Conservation (phyloP, 2,113 vertebrate genomes). For the Lamprotornis superbus region DNA sequence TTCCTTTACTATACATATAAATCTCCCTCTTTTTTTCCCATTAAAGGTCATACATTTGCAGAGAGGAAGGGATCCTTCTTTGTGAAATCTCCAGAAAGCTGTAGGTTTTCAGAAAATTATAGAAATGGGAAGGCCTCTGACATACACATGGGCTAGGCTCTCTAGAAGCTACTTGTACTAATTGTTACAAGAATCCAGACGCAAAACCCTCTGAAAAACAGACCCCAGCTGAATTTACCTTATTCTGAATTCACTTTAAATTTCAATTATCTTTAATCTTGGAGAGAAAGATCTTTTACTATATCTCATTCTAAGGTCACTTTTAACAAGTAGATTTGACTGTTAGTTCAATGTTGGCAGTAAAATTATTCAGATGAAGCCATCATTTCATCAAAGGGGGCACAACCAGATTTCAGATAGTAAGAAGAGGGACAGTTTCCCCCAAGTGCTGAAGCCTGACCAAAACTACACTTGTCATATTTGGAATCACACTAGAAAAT, state of each 20-base stretch:
- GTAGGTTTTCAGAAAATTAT: not conserved
- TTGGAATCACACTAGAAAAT: not conserved
- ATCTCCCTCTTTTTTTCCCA: not conserved
- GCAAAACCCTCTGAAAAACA: not conserved
- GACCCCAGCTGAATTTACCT: not conserved
- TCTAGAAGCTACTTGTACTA: not conserved
- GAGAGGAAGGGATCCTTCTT: not conserved
- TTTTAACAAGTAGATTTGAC: not conserved
- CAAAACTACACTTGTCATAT: not conserved
- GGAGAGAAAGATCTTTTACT: not conserved
- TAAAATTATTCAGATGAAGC: not conserved
- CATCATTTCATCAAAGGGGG: not conserved
- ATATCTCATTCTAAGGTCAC: not conserved
- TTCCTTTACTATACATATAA: not conserved
- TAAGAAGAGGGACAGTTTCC: not conserved
- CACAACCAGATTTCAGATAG: not conserved
- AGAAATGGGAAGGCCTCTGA: not conserved
- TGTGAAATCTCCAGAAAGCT: not conserved
- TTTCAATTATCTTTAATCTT: not conserved
- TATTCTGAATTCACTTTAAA: not conserved
- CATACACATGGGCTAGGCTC: not conserved
- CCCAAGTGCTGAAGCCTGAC: not conserved
- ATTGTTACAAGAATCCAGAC: not conserved
- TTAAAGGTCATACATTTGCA: not conserved
- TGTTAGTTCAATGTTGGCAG: not conserved